Base-by-base conservation (phyloP, 2,888 invertebrate species). In the Rhagonycha fulva region DNA sequence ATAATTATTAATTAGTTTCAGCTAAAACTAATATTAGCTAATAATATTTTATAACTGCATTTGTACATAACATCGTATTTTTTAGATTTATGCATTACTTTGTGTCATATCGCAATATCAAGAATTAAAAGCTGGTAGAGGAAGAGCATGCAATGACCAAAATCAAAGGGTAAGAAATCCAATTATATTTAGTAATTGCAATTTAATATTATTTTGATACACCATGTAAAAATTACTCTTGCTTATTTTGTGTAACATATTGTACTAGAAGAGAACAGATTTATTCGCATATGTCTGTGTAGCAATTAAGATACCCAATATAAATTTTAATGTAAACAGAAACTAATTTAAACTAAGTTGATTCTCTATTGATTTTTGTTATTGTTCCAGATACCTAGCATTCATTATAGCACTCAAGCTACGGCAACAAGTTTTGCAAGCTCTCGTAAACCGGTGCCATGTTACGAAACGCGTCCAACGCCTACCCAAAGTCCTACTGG, bases 31-130 rank as follows among this genome's bases (percentile, higher is more conserved):
- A 32, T 32, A 32, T 32, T 12, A 4, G 1, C 12, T 32, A n/a
- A 47, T n/a, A 5, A 47, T n/a, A 47, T 7, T 47, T n/a, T 47
- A 5, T 47, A 7, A n/a, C n/a, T n/a, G 60, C 12, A 12, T n/a
- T 30, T 19, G 19, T 47, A 9, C 30, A 60, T 72, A 78, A 79
- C 76, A 70, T 26, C 19, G 26, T 14, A 63, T 30, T 28, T 88
- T 88, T 67, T 90, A 96, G 96, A 89, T 94, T 60, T 96, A 96
- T 87, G 93, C 94, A 79, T 89, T 95, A 87, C 90, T 96, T 75
- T 96, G 96, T 89, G 96, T 96, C 75, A 91, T 95, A 84, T 96
- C 96, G 4, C 96, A 96, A 87, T 95, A 94, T 85, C 96, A 96
- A 88, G 95, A 95, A 84, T 94, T 95, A 84, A 88, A 90, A 76